Evolutionary conservation across 2,113 vertebrate genomes (phyloP), one percentile per base, ranked within the genome.

Genomic region (Rhagologus leucostigma): DNA sequence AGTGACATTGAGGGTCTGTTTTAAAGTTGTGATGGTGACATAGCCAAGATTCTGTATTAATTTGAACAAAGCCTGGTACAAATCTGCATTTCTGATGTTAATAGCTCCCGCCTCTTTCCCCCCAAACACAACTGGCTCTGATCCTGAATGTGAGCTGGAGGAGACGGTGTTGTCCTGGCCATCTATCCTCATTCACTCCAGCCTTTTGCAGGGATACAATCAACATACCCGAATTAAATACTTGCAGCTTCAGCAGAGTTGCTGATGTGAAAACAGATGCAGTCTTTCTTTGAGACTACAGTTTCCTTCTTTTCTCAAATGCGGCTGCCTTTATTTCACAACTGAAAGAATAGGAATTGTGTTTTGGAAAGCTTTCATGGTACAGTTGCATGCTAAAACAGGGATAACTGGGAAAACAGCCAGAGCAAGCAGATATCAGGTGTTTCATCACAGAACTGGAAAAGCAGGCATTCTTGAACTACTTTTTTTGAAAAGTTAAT

Each of bases 331-430:
- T 87, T 81, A 27, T 93, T 91, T 91, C 50, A 47, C 50, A 93
- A 67, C 30, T 59, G 52, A 20, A 77, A 76, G 59, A 87, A 22
- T 11, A 63, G 63, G 75, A 71, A 32, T 65, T 50, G 49, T 21
- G 3, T 60, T 84, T 95, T 68, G 92, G 75, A 74, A 84, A 90
- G 81, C 35, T 81, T 1, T 71, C 27, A 13, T 1, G 5, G 35
- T 60, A 5, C 22, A 27, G 59, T 42, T 93, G 32, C 4, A 4
- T 77, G 90, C 67, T 93, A 55, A 89, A 93, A 75, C 74, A 87
- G 24, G 62, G 89, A 77, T 79, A 59, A 85, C 93, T 95, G 89
- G 91, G 89, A 94, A 91, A 87, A 91, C 63, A 73, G 91, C 89
- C 89, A 91, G 80, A 47, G 64, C 78, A 78, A 60, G 80, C 6